Conservation (phyloP, 2,888 invertebrate genomes). For the Galerucella nymphaeae region DNA sequence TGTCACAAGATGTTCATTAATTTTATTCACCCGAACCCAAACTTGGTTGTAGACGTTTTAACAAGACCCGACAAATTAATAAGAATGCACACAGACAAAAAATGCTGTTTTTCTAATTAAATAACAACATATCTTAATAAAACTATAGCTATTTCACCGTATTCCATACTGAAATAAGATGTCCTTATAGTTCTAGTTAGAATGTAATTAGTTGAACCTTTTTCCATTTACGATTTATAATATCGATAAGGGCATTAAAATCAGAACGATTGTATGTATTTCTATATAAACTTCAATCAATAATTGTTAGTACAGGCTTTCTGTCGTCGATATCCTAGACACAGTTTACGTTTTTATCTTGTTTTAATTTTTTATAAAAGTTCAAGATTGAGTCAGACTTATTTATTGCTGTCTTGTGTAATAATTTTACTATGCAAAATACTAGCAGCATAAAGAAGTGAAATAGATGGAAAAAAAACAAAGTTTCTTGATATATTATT, state of each 20-base stretch:
- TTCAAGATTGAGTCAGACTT: background rate
- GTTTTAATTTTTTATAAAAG: background rate
- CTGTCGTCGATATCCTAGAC: constrained; percentile 19
- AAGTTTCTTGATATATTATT: no score
- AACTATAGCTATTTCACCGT: no score
- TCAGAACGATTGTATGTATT: background rate
- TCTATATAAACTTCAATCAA: constrained; percentile 9
- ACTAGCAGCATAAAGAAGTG: background rate
- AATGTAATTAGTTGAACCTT: background rate
- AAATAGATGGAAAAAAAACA: no score
- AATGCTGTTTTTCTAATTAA: no score
- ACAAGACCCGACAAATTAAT: background rate
- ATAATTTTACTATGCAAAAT: background rate
- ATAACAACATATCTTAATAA: no score
- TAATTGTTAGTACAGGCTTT: constrained; percentile 13
- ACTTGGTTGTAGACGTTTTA: constrained; percentile 5
- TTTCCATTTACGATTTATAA: background rate
- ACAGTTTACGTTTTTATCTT: constrained; percentile 3
- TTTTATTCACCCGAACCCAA: constrained; percentile 2
- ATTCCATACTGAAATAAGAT: no score
- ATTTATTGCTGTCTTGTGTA: background rate
- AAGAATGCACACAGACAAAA: background rate
- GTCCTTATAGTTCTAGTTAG: no score
- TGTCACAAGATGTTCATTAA: constrained; percentile 14
- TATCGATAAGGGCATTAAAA: background rate